Conservation (phyloP, 2,113 vertebrate species). For the Patagioenas fasciata region DNA sequence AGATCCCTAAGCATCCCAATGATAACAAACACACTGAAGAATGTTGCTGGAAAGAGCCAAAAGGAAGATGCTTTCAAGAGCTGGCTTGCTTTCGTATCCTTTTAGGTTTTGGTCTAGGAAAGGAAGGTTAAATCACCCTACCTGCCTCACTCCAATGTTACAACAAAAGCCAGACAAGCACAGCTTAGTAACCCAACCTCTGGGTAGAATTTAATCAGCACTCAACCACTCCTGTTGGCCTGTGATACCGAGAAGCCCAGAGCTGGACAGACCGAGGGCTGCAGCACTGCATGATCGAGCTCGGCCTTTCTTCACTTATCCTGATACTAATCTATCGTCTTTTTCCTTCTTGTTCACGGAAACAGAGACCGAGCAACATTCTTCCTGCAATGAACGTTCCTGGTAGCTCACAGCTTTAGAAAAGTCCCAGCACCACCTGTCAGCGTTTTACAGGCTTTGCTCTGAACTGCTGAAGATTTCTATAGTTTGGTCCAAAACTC, state of each 20-base stretch:
- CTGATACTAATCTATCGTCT: not conserved
- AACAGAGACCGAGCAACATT: not conserved
- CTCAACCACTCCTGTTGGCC: not conserved
- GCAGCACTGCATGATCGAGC: not conserved
- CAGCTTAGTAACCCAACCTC: not conserved
- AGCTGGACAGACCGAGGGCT: not conserved
- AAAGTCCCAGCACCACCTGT: not conserved
- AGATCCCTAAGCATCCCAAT: not conserved
- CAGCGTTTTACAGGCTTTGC: not conserved
- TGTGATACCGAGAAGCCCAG: not conserved
- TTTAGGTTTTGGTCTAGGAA: not conserved
- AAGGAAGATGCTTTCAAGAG: slow-evolving; percentile 7
- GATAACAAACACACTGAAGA: slow-evolving; percentile 27
- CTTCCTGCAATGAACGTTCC: not conserved
- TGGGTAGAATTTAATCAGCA: not conserved
- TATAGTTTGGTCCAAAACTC: not conserved
- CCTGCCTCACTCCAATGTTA: not conserved
- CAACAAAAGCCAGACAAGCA: not conserved
- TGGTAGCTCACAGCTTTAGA: not conserved
- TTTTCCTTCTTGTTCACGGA: not conserved
- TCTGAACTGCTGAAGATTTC: not conserved
- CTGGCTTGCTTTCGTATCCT: not conserved
- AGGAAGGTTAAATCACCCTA: not conserved
- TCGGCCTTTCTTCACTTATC: not conserved
- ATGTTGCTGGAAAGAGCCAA: not conserved